Conservation (phyloP, 2,113 vertebrate species). For the Fregetta grallaria region DNA sequence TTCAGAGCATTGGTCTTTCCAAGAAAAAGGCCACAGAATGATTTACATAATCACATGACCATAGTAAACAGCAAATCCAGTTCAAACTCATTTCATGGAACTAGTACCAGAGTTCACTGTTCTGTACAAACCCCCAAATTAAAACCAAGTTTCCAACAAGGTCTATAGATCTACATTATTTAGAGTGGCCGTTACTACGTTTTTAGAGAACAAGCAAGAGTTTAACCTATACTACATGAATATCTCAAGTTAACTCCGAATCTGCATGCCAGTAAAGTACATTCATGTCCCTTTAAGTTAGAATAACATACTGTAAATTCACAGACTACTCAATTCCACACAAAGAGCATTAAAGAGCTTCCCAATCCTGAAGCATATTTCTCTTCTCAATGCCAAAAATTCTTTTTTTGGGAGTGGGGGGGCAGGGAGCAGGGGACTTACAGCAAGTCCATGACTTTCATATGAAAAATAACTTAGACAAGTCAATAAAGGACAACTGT, state of each 20-base stretch:
- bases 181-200: background rate
- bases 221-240: background rate
- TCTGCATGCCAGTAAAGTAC: background rate
- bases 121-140: background rate
- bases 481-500: slow-evolving; percentile 25
- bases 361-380: background rate
- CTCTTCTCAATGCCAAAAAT: background rate
- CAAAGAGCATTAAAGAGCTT: background rate
- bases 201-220: background rate
- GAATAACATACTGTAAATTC: background rate
- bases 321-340: background rate
- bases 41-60: background rate
- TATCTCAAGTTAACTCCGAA: background rate
- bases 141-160: background rate
- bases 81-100: background rate
- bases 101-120: background rate
- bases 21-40: background rate
- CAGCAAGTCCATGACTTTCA: background rate
- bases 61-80: background rate
- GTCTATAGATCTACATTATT: background rate
- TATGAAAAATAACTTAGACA: background rate
- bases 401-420: background rate
- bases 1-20: background rate
- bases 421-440: background rate
- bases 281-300: background rate